These are phyloP conservation scores for Cryptotermes secundus DNA, from an alignment of 1,140 invertebrate species.

Conservation along the genomic window DNA sequence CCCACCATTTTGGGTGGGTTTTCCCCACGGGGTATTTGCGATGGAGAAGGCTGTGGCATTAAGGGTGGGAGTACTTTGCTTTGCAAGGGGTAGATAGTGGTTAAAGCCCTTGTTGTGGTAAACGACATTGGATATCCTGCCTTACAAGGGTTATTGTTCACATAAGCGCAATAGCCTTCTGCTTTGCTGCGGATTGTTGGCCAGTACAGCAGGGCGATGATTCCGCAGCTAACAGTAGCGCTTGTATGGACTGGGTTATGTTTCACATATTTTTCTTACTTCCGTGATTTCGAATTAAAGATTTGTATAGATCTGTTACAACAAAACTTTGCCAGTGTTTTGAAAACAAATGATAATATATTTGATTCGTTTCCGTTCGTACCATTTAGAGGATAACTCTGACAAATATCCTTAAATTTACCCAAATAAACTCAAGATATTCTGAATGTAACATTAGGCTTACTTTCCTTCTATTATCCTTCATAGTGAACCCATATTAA, in stretches of 20 bases:
- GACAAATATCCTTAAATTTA: too few relatives aligned
- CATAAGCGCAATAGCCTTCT: background rate
- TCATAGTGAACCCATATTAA: too few relatives aligned
- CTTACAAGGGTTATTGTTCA: constrained; percentile 8
- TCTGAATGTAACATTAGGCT: too few relatives aligned
- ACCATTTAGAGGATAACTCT: too few relatives aligned
- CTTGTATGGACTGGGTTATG: background rate
- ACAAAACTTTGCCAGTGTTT: background rate
- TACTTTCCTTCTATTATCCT: too few relatives aligned
- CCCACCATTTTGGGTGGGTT: background rate
- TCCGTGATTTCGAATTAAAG: background rate
- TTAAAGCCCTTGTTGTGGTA: background rate
- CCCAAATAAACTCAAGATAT: too few relatives aligned
- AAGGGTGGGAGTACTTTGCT: background rate
- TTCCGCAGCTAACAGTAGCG: background rate
- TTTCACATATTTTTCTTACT: background rate
- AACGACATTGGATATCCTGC: background rate
- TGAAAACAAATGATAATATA: too few relatives aligned
- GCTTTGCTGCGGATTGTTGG: background rate
- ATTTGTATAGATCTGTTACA: background rate
- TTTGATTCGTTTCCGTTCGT: too few relatives aligned
- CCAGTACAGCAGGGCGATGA: too few relatives aligned
- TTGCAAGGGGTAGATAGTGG: background rate
- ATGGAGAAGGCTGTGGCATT: background rate
- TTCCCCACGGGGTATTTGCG: background rate